Evolutionary conservation across 53 echinoderm and acorn worm genomes (phyloP).

Genomic region (Echinarachnius parma): DNA sequence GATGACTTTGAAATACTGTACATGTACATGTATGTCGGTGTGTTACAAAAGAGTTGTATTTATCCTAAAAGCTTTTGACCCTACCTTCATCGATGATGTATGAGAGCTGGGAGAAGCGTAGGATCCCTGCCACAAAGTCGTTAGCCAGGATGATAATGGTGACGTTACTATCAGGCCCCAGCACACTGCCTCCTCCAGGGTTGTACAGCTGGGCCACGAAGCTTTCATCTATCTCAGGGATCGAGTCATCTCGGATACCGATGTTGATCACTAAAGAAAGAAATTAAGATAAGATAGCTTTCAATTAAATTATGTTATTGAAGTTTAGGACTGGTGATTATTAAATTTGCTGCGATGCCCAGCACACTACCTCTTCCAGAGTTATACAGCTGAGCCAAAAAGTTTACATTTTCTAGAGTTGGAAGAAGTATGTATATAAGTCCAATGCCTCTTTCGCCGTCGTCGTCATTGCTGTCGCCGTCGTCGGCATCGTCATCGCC

Average conservation of each 20-base stretch:
- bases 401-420: neutral
- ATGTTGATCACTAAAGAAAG: constrained; percentile 73
- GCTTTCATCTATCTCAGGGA: constrained; percentile 82
- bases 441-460: too few relatives aligned
- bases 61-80: too few relatives aligned
- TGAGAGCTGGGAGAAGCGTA: constrained; percentile 67
- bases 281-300: neutral
- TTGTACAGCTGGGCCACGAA: constrained; percentile 77
- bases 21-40: too few relatives aligned
- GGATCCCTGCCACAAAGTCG: constrained; percentile 91
- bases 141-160: constrained; percentile 82
- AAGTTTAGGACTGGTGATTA: too few relatives aligned
- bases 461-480: neutral
- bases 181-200: constrained; percentile 82
- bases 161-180: constrained; percentile 66
- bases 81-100: constrained; percentile 92
- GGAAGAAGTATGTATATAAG: neutral
- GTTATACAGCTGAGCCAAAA: too few relatives aligned
- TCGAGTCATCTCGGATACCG: constrained; percentile 79
- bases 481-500: neutral
- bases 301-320: neutral
- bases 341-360: too few relatives aligned
- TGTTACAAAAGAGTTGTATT: too few relatives aligned
- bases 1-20: too few relatives aligned
- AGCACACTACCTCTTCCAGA: too few relatives aligned